These are phyloP conservation scores for Xyrauchen texanus DNA, from an alignment of 2,113 vertebrate species.

Conservation along the genomic window DNA sequence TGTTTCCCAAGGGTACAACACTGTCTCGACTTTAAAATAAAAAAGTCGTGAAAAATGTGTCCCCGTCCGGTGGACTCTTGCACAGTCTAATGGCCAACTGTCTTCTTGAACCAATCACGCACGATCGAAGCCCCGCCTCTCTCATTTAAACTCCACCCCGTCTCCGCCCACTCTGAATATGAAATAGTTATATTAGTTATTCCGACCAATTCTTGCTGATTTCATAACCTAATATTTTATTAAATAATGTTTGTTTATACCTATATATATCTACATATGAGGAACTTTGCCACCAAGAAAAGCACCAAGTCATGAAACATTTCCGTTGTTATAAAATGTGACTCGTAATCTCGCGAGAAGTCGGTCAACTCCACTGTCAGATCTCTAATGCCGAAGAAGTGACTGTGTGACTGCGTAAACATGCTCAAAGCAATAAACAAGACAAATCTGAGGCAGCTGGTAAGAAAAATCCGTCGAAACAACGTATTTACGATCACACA, in stretches of 20 bases:
- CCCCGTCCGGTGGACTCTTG: neutral
- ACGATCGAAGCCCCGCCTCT: neutral
- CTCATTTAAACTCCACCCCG: neutral
- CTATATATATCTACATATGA: no score
- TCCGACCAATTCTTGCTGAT: neutral
- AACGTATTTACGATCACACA: neutral
- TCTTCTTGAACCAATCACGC: neutral
- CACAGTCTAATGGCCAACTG: neutral
- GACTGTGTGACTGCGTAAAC: neutral
- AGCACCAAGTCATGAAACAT: neutral
- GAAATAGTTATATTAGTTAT: neutral
- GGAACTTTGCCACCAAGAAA: neutral
- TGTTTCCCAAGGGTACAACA: neutral
- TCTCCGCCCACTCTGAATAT: neutral
- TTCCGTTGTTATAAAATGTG: conserved; percentile 1
- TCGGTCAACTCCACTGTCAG: neutral
- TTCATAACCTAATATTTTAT: neutral
- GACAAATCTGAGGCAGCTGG: conserved; percentile 67
- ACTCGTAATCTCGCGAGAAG: conserved; percentile 40
- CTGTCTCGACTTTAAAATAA: neutral
- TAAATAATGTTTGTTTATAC: no score
- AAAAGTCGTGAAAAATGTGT: neutral
- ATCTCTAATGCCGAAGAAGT: neutral
- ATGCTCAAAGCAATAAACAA: conserved; percentile 69
- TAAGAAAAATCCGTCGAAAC: conserved; percentile 53